Base-by-base conservation (phyloP, 1,140 invertebrate species). In the Drosophila sucinea region DNA sequence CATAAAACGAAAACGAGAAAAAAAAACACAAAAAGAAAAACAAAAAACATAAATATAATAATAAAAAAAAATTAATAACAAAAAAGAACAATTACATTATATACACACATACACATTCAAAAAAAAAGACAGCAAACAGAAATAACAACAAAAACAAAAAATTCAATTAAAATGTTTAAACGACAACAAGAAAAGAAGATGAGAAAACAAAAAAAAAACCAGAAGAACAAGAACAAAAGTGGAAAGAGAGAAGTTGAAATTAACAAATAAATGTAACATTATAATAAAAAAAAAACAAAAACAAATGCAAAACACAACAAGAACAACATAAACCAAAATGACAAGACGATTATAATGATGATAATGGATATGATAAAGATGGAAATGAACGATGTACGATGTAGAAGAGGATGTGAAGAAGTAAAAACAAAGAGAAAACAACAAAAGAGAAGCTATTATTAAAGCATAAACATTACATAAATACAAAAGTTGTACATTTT, bases 211-310 rank as follows among this genome's bases (percentile, higher is more conserved):
- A 56, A 29, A 58, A 54, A 77, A 77, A 73, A 75, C 70, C 79
- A 67, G 79, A 89, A 67, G 54, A 73, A 67, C 41, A 89, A 80
- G 80, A 76, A 83, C 83, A 84, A 68, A 81, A 62, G 73, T 77
- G 70, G 66, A 73, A 70, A 54, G 67, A 70, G 51, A 73, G 63
- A 74, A 69, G 67, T n/a, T 17, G 40, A 41, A n/a, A 41, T 41
- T 41, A 72, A 68, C 11, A 51, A 40, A 62, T 65, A 76, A 78
- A 77, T 54, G 60, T 62, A 77, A 69, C 64, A 51, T 51, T 51
- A 51, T 70, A 73, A 66, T 57, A 73, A 76, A 65, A 82, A 66
- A 67, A 67, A 72, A 76, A 82, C 60, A 70, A 77, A 40, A 66
- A 77, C 51, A 70, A 17, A 17, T 17, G 17, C 17, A 17, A 17